A percentile compares a stretch with the other conserved stretches of the same genome.
phyloP scores from a whole-genome alignment of 2,797 vertebrate species.

The Sandelia bainsii region DNA sequence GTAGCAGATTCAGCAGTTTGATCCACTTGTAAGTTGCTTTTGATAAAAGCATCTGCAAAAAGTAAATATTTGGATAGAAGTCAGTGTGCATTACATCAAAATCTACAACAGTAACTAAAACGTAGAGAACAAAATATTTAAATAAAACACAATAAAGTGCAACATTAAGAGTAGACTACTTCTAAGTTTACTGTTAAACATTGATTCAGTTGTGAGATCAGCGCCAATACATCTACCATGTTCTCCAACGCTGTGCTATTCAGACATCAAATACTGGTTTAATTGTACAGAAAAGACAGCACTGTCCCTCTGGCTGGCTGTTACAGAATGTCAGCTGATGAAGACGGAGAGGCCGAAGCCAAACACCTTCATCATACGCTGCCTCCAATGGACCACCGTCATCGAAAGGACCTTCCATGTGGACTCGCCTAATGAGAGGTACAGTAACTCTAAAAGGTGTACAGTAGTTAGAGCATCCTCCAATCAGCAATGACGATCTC shows the following conservation, averaged over 20 bases:
- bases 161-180: not conserved
- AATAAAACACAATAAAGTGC: not conserved
- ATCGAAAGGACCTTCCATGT: slow-evolving; percentile 98
- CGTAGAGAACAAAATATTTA: not conserved
- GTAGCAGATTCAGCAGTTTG: too few species aligned
- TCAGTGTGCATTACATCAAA: not conserved
- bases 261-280: not conserved
- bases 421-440: slow-evolving; percentile 96
- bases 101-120: too few species aligned
- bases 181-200: not conserved
- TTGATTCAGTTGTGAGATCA: not conserved
- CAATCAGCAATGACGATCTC: not conserved
- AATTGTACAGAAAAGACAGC: not conserved
- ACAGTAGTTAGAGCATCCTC: not conserved
- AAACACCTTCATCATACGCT: slow-evolving; percentile 98
- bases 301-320: slow-evolving; percentile 19
- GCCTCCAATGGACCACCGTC: slow-evolving; percentile 98
- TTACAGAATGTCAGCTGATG: slow-evolving; percentile 97
- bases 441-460: slow-evolving; percentile 48
- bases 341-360: slow-evolving; percentile 98
- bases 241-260: not conserved
- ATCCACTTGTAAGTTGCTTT: too few species aligned
- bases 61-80: not conserved
- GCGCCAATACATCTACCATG: not conserved
- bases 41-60: not conserved